A percentile compares a stretch with the other conserved stretches of the same genome.
Conservation (phyloP, 1,140 invertebrate species). For the Drosophila nigrodunni region DNA sequence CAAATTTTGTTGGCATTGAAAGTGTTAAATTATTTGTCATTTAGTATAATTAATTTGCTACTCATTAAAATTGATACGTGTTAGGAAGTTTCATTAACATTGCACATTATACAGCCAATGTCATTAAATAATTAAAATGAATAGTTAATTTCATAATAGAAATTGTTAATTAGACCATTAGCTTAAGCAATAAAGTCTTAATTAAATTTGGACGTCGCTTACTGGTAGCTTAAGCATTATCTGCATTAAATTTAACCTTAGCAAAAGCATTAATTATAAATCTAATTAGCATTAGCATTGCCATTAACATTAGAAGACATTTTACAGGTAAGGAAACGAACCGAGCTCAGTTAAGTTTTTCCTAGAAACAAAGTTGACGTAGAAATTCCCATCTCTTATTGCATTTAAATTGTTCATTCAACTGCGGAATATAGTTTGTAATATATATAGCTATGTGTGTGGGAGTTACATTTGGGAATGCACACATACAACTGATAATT, state of each 20-base stretch:
- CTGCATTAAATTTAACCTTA: not conserved
- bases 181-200: not conserved
- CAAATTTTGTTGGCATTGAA: too few relatives aligned
- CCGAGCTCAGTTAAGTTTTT: not conserved
- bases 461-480: slow-evolving; percentile 36
- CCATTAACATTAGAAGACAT: too few relatives aligned
- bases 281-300: not conserved
- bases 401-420: slow-evolving; percentile 30
- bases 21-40: too few relatives aligned
- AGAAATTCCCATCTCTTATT: slow-evolving; percentile 18
- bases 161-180: not conserved
- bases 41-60: too few relatives aligned
- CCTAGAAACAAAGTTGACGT: not conserved
- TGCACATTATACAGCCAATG: not conserved
- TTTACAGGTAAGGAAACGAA: too few relatives aligned
- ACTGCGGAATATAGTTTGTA: slow-evolving; percentile 1
- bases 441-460: not conserved
- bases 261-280: not conserved
- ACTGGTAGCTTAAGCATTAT: not conserved
- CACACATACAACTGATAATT: slow-evolving; percentile 28
- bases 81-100: too few relatives aligned
- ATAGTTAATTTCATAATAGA: too few relatives aligned
- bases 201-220: too few relatives aligned
- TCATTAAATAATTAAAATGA: not conserved
- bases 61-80: too few relatives aligned